Conservation (phyloP, 2,888 invertebrate species). For the Macrophya annulata region DNA sequence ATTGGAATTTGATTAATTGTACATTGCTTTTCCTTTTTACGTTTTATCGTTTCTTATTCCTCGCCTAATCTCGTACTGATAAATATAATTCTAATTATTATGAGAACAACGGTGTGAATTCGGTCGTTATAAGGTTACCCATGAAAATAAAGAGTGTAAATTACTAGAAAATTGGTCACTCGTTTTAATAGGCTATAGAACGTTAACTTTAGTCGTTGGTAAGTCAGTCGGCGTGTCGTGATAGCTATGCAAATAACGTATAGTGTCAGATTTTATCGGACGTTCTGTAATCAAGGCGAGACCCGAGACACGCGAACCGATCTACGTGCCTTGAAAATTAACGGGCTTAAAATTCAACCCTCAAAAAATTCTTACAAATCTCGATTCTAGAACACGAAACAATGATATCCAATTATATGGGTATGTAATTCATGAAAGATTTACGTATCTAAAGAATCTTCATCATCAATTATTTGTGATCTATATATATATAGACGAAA, state of each 20-base stretch:
- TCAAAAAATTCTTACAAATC: neutral
- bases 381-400: neutral
- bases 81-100: neutral
- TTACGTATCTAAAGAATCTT: too few relatives aligned
- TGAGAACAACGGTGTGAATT: neutral
- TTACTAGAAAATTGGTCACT: conserved; percentile 53
- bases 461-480: too few relatives aligned
- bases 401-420: neutral
- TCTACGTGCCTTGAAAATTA: conserved; percentile 11
- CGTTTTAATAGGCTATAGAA: conserved; percentile 34
- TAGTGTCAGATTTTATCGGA: conserved; percentile 47
- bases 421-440: too few relatives aligned
- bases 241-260: conserved; percentile 50
- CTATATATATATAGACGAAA: too few relatives aligned
- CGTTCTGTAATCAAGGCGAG: conserved; percentile 57
- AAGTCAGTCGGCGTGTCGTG: conserved; percentile 49
- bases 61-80: neutral
- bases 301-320: conserved; percentile 55
- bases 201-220: conserved; percentile 13
- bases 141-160: conserved; percentile 37
- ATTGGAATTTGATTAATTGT: neutral
- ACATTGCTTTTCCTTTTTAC: neutral
- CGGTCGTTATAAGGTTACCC: neutral
- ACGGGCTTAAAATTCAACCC: neutral
- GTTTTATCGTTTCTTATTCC: neutral